Percentiles rank a stretch among this genome's conserved stretches.
These are phyloP conservation scores for Podiceps cristatus DNA, from an alignment of 2,113 vertebrate species.

Conservation along the genomic window DNA sequence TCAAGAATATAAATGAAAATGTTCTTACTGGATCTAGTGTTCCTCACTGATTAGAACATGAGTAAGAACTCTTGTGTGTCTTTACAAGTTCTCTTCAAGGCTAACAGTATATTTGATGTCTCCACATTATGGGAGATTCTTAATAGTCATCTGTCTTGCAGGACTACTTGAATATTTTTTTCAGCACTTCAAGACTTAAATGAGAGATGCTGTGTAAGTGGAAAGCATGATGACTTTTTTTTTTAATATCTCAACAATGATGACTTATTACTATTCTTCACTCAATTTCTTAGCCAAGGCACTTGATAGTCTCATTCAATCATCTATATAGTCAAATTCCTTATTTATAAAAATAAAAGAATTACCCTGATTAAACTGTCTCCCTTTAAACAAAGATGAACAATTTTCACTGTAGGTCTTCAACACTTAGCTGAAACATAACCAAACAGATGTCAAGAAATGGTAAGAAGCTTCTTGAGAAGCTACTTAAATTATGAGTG, in stretches of 20 bases:
- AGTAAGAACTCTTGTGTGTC: not conserved
- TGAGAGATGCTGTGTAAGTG: not conserved
- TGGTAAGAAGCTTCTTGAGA: not conserved
- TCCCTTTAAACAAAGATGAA: not conserved
- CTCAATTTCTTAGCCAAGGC: not conserved
- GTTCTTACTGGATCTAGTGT: not conserved
- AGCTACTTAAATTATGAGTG: not conserved
- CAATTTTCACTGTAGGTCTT: not conserved
- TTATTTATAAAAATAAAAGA: slow-evolving; percentile 19
- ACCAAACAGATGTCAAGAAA: not conserved
- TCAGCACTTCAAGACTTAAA: not conserved
- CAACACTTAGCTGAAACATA: not conserved
- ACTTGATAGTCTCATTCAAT: not conserved
- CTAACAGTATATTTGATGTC: not conserved
- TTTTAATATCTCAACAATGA: not conserved
- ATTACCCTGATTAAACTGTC: not conserved
- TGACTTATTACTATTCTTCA: not conserved
- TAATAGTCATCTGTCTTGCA: not conserved
- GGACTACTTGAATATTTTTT: not conserved
- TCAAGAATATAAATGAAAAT: not conserved
- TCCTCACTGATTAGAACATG: not conserved
- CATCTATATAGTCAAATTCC: not conserved
- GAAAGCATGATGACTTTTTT: not conserved
- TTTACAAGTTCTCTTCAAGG: not conserved
- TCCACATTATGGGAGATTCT: not conserved